A percentile compares a stretch with the other conserved stretches of the same genome.
phyloP scores from a whole-genome alignment of 2,888 invertebrate genomes.

The Polydrusus tereticollis region DNA sequence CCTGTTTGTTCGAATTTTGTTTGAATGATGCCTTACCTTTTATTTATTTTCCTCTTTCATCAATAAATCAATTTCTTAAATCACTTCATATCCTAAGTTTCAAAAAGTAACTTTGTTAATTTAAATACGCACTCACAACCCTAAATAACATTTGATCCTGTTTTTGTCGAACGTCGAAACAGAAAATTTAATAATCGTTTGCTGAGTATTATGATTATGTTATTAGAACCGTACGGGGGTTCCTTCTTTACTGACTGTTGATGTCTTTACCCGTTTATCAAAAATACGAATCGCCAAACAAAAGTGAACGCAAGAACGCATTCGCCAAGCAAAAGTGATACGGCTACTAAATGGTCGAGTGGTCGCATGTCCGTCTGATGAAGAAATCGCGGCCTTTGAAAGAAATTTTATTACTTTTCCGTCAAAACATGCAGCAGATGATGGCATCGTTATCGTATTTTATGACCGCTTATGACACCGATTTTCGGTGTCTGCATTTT shows the following conservation, averaged over 20 bases:
- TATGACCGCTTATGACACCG: constrained; percentile 1
- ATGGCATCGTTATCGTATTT: constrained; percentile 1
- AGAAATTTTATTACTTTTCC: constrained; percentile 16
- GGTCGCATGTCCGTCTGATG: constrained; percentile 8
- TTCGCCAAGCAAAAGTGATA: constrained; percentile 27
- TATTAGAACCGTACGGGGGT: neutral
- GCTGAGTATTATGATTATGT: too few relatives aligned
- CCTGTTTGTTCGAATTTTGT: too few relatives aligned
- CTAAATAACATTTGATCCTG: too few relatives aligned
- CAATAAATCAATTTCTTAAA: neutral
- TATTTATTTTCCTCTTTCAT: neutral
- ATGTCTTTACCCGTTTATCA: constrained; percentile 24
- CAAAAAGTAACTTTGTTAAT: too few relatives aligned
- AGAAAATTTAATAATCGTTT: too few relatives aligned
- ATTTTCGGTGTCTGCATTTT: neutral
- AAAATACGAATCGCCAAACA: constrained; percentile 5
- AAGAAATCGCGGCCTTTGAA: constrained; percentile 24
- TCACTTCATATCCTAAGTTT: neutral
- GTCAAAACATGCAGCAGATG: constrained; percentile 10
- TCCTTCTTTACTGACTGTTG: constrained; percentile 16
- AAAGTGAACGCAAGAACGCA: constrained; percentile 30
- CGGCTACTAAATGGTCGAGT: constrained; percentile 26
- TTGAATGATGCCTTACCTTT: too few relatives aligned
- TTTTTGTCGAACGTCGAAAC: too few relatives aligned
- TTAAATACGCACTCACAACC: too few relatives aligned